Conservation (phyloP, 2,888 invertebrate genomes). For the Argynnis bischoffii region DNA sequence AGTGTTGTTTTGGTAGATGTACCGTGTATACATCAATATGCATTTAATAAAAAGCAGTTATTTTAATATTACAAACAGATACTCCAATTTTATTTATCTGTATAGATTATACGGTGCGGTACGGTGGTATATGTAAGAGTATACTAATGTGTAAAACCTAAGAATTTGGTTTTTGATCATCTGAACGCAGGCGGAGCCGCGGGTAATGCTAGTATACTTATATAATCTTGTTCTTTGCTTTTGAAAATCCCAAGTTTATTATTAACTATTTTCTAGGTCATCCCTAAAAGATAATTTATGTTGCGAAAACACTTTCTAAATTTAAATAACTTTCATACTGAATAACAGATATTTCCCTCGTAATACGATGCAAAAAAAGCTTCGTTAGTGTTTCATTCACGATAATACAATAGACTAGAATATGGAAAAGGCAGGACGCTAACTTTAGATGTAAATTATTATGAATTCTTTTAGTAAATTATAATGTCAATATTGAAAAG, state of each 20-base stretch:
- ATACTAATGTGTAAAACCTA: too few species aligned
- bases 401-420: constrained; percentile 47
- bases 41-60: too few species aligned
- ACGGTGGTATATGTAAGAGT: too few species aligned
- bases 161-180: too few species aligned
- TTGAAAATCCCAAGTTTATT: not conserved
- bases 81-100: too few species aligned
- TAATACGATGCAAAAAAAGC: constrained; percentile 41
- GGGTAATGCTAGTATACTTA: too few species aligned
- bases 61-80: too few species aligned
- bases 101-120: too few species aligned
- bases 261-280: not conserved
- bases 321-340: constrained; percentile 24
- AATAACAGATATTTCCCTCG: constrained; percentile 28
- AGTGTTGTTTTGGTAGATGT: too few species aligned
- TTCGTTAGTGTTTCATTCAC: constrained; percentile 61
- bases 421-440: constrained; percentile 32
- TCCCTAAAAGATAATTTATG: not conserved
- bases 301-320: constrained; percentile 15
- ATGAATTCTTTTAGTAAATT: constrained; percentile 12
- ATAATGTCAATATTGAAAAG: constrained; percentile 3
- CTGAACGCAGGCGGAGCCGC: too few species aligned
- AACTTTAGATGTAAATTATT: constrained; percentile 28
- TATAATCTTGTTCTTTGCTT: too few species aligned
- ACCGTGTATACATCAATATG: too few species aligned